Base-by-base conservation (phyloP, 2,888 invertebrate species). In the Apamea sordens region DNA sequence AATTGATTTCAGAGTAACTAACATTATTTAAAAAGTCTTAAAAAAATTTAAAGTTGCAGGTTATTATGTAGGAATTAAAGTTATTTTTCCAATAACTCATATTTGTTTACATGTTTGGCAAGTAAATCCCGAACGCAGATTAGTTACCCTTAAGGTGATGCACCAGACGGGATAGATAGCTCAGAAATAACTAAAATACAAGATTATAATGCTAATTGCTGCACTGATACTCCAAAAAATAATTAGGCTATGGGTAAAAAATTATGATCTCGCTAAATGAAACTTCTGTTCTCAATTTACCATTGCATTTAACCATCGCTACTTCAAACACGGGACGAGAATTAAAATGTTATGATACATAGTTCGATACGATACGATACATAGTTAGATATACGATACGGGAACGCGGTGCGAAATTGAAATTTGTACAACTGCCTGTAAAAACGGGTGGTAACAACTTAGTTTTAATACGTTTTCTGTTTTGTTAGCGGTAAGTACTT, bases 321-420 rank as follows among this genome's bases (percentile, higher is more conserved):
- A 86, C 67, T 41, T 61, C 86, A 71, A 78, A 72, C 70, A 71
- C 59, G 44, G 56, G 56, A 68, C 2, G 71, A 18, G 71, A 82
- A 84, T 82, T 73, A 86, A 84, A 84, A 78, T 82, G 74, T 84
- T 77, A 56, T 76, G 32, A 73, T 32, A 32, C n/a, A n/a, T n/a
- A n/a, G n/a, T n/a, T n/a, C 10, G 24, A 59, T 68, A 41, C 61
- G 24, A 70, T 32, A 41, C 32, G 36, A 63, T 68, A 50, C 41
- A 18, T 15, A 65, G 76, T 71, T 28, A 10, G 44, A 59, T 68
- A 41, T 32, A 41, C 32, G 28, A 72, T 28, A 63, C 32, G 18
- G 50, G 41, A 41, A 36, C 53, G 44, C 32, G 56, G 21, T 67
- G 64, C 47, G 13, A 70, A 84, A 84, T 75, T 86, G 68, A 86